These are phyloP conservation scores for Spheniscus mendiculus DNA, from an alignment of 2,113 vertebrate species.

Conservation along the genomic window DNA sequence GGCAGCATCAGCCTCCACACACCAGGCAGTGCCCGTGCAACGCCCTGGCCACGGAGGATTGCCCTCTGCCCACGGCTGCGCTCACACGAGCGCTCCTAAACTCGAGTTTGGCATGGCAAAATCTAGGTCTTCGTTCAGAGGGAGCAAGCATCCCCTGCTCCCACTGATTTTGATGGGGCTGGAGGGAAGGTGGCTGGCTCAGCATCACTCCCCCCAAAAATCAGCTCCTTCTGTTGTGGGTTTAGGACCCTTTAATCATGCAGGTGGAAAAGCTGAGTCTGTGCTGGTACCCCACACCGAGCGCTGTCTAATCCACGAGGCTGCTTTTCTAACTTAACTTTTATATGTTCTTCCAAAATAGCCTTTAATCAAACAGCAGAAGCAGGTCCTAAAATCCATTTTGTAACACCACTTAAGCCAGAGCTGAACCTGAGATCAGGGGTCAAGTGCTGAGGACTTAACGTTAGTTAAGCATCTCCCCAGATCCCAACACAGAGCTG, in stretches of 20 bases:
- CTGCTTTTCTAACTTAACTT: not conserved
- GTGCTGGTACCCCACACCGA: fast-evolving
- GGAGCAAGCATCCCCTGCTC: not conserved
- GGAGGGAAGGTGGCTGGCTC: not conserved
- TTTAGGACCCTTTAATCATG: not conserved
- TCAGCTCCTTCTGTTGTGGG: not conserved
- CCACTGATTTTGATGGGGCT: not conserved
- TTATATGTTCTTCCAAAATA: not conserved
- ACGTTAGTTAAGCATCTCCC: not conserved
- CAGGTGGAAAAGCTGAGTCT: not conserved
- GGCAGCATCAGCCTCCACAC: not conserved
- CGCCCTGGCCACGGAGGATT: not conserved
- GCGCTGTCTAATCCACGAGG: not conserved
- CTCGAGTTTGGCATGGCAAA: not conserved
- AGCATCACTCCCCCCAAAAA: not conserved
- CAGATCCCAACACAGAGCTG: not conserved
- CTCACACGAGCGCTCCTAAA: not conserved
- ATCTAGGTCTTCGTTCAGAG: not conserved
- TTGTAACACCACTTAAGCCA: not conserved
- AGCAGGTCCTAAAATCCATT: not conserved
- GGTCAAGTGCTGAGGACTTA: not conserved
- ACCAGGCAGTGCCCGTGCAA: not conserved
- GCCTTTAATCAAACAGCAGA: not conserved
- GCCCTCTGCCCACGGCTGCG: not conserved
- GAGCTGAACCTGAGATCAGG: not conserved